Percentiles rank a stretch among this genome's conserved stretches.
These are phyloP conservation scores for Anableps anableps DNA, from an alignment of 2,797 vertebrate genomes.

Conservation along the genomic window DNA sequence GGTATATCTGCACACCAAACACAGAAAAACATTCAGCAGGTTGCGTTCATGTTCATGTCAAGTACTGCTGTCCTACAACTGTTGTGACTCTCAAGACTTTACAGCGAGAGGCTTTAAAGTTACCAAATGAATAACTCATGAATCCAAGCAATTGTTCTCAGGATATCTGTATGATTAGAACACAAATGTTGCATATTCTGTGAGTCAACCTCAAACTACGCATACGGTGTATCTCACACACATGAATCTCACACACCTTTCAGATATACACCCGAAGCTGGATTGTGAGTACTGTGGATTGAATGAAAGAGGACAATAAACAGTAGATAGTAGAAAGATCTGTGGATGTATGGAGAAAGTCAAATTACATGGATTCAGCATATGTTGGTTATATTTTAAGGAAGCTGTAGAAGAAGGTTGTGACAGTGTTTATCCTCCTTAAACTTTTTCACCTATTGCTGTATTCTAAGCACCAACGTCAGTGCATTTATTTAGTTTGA, in stretches of 20 bases:
- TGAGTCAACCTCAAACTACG: background rate
- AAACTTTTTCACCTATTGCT: background rate
- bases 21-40: constrained; percentile 18
- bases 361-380: background rate
- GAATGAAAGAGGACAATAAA: background rate
- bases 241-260: background rate
- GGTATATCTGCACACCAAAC: constrained; percentile 51
- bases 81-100: background rate
- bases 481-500: too few relatives aligned
- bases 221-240: too few relatives aligned
- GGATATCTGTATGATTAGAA: background rate
- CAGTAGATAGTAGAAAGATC: background rate
- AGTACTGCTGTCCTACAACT: background rate
- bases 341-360: background rate
- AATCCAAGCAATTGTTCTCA: background rate
- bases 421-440: background rate
- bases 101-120: too few relatives aligned
- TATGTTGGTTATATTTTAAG: background rate
- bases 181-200: background rate
- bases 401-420: background rate
- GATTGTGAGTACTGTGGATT: background rate
- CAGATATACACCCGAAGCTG: background rate
- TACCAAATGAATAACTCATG: too few relatives aligned
- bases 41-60: background rate
- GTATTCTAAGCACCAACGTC: too few relatives aligned